Conservation (phyloP, 2,113 vertebrate species). For the Trachemys scripta region DNA sequence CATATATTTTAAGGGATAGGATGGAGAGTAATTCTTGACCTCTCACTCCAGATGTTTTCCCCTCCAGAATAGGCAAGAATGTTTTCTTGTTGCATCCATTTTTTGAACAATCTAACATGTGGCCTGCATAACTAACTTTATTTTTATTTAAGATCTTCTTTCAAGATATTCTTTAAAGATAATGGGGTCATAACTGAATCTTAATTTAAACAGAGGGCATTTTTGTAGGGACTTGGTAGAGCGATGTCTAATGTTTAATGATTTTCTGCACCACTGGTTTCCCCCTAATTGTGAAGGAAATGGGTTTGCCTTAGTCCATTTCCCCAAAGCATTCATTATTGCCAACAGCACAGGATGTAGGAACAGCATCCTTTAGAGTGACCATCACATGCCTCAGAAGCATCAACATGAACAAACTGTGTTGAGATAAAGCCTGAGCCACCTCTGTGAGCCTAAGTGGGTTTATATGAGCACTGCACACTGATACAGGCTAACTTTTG, state of each 20-base stretch:
- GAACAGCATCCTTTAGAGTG: slow-evolving; percentile 25
- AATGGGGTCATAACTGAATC: slow-evolving; percentile 59
- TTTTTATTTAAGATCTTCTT: slow-evolving; percentile 66
- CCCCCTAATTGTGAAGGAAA: slow-evolving; percentile 72
- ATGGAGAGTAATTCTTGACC: neutral
- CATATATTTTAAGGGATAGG: slow-evolving; percentile 39
- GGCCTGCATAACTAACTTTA: slow-evolving; percentile 65
- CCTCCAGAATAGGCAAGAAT: slow-evolving; percentile 53
- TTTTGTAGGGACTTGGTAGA: slow-evolving; percentile 67
- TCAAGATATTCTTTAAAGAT: slow-evolving; percentile 48
- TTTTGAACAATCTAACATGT: slow-evolving; percentile 45
- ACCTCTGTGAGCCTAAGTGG: neutral
- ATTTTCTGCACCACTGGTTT: slow-evolving; percentile 71
- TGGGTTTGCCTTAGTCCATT: slow-evolving; percentile 35
- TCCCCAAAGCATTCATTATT: slow-evolving; percentile 58
- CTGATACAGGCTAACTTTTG: neutral
- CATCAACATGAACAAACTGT: neutral
- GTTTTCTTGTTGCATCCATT: slow-evolving; percentile 62
- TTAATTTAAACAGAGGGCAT: slow-evolving; percentile 72
- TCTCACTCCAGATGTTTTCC: slow-evolving; percentile 56
- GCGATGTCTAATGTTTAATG: slow-evolving; percentile 69
- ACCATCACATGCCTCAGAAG: neutral
- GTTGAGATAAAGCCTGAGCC: neutral
- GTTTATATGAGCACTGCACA: neutral
- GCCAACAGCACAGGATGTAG: neutral